Conservation (phyloP, 1,140 invertebrate species). For the Ephestia elutella region DNA sequence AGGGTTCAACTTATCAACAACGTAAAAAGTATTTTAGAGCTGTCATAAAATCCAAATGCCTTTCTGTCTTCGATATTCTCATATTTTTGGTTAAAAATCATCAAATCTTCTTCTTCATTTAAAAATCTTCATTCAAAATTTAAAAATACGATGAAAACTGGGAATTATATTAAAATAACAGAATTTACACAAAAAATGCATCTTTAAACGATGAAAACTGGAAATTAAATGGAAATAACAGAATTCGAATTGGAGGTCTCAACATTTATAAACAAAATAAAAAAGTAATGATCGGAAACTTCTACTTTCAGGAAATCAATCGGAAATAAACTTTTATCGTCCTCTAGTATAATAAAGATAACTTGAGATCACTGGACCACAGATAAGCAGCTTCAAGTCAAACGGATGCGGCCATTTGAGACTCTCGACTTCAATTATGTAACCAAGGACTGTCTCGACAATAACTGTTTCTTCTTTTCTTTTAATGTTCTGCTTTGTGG, state of each 20-base stretch:
- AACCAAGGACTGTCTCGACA: conserved; percentile 17
- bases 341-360: background rate
- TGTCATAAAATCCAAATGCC: conserved; percentile 7
- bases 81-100: background rate
- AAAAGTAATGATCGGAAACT: too few relatives aligned
- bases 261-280: too few relatives aligned
- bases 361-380: conserved; percentile 23
- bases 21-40: conserved; percentile 10
- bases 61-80: background rate
- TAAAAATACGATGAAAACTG: too few relatives aligned
- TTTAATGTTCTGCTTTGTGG: background rate
- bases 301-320: too few relatives aligned
- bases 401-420: conserved; percentile 64
- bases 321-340: too few relatives aligned
- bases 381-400: conserved; percentile 27
- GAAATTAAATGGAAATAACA: too few relatives aligned
- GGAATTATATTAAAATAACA: too few relatives aligned
- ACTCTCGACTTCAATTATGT: conserved; percentile 52
- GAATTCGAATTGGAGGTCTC: too few relatives aligned
- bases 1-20: conserved; percentile 9
- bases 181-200: too few relatives aligned
- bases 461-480: conserved; percentile 7
- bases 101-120: too few relatives aligned
- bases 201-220: too few relatives aligned
- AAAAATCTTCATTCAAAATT: too few relatives aligned